phyloP scores from a whole-genome alignment of 1,140 invertebrate genomes.

The Hyles euphorbiae region DNA sequence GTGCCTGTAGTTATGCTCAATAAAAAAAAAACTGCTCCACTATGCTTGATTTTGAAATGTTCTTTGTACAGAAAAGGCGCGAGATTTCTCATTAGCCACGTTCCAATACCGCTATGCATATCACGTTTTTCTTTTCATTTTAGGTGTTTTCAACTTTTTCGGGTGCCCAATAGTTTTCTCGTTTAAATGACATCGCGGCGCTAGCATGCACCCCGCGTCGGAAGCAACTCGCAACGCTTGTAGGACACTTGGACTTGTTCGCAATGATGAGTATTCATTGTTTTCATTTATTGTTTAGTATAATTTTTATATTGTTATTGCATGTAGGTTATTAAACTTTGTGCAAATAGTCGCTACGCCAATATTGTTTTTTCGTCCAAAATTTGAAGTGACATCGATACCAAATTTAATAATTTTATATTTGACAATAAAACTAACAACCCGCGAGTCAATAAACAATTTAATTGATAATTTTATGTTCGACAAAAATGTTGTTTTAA shows the following conservation, averaged over 20 bases:
- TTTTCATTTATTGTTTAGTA: conserved; percentile 47
- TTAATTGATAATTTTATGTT: too few relatives aligned
- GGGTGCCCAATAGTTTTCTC: conserved; percentile 75
- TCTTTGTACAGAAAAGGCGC: conserved; percentile 24
- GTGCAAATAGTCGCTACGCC: too few relatives aligned
- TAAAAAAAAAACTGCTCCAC: too few relatives aligned
- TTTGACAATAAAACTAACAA: too few relatives aligned
- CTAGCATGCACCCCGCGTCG: conserved; percentile 47
- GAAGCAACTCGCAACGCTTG: conserved; percentile 57
- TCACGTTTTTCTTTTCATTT: conserved; percentile 73
- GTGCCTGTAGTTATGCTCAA: too few relatives aligned
- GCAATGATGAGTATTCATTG: conserved; percentile 72
- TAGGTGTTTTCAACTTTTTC: conserved; percentile 76
- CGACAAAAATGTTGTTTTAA: too few relatives aligned
- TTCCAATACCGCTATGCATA: conserved; percentile 46
- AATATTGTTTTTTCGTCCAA: too few relatives aligned
- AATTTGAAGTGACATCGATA: too few relatives aligned
- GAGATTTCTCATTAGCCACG: conserved; percentile 17
- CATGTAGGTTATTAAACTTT: conserved; percentile 8
- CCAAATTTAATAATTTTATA: too few relatives aligned
- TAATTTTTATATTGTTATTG: conserved; percentile 23
- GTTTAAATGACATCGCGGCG: conserved; percentile 68
- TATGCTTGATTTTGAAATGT: too few relatives aligned
- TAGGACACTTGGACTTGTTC: conserved; percentile 64
- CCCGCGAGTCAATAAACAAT: too few relatives aligned